These are phyloP conservation scores for Sebastes diploproa DNA, from an alignment of 2,797 vertebrate species.

Conservation along the genomic window DNA sequence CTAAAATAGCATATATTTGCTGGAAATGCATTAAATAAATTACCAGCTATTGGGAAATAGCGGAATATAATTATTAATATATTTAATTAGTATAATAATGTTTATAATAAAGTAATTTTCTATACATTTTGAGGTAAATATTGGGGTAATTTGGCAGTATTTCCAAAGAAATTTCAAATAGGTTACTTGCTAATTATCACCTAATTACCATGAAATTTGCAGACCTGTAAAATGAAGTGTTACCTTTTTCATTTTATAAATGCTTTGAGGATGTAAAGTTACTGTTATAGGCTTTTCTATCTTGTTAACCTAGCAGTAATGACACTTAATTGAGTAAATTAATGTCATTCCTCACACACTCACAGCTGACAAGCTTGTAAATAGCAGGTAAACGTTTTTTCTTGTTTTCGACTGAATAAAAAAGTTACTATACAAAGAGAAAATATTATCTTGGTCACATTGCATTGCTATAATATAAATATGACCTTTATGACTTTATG, in stretches of 20 bases:
- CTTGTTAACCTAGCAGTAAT: not conserved
- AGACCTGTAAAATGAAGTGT: no score
- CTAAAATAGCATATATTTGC: no score
- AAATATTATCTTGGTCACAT: constrained; percentile 2
- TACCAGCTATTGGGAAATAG: no score
- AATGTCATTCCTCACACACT: not conserved
- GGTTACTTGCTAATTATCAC: no score
- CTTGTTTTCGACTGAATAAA: constrained; percentile 3
- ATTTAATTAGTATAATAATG: no score
- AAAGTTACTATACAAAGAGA: constrained; percentile 17
- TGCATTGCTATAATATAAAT: constrained; percentile 38
- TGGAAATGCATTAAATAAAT: no score
- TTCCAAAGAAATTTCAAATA: no score
- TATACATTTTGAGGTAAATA: no score
- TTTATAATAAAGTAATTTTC: no score
- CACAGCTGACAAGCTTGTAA: constrained; percentile 29
- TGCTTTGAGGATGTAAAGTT: not conserved
- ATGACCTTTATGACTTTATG: constrained; percentile 9
- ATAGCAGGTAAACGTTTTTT: not conserved
- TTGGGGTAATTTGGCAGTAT: no score
- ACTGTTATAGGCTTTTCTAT: not conserved
- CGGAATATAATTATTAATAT: no score
- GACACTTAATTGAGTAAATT: not conserved
- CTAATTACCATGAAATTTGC: no score
- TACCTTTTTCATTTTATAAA: not conserved